A percentile compares a stretch with the other conserved stretches of the same genome.
phyloP scores from a whole-genome alignment of 2,113 vertebrate genomes.

The Scytalopus superciliaris region DNA sequence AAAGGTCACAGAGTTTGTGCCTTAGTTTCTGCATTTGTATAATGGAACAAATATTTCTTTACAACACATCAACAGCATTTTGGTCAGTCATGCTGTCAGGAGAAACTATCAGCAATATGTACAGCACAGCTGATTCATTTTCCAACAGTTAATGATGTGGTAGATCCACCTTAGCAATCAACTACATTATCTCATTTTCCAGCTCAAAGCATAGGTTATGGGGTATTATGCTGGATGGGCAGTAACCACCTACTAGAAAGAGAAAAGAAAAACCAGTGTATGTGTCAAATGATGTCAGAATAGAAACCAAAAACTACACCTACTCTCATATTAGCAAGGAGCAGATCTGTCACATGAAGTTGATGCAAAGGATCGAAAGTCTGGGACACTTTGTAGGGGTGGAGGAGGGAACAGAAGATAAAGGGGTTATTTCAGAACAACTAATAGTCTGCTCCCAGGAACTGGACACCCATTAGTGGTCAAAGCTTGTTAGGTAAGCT shows the following conservation, averaged over 20 bases:
- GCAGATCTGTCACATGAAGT: not conserved
- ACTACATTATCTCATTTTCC: not conserved
- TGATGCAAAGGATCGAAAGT: not conserved
- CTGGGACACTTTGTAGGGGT: fast-evolving
- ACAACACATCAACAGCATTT: not conserved
- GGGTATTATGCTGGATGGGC: fast-evolving
- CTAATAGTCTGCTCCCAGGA: not conserved
- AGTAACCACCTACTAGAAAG: not conserved
- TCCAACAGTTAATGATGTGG: not conserved
- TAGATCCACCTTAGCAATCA: not conserved
- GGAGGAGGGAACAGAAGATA: not conserved
- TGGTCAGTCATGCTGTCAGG: not conserved
- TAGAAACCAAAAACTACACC: not conserved
- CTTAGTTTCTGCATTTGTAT: not conserved
- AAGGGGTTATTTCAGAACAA: not conserved
- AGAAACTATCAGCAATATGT: not conserved
- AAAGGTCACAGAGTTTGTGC: not conserved
- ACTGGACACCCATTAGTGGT: not conserved
- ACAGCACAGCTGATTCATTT: not conserved
- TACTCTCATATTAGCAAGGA: not conserved
- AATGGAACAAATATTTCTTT: not conserved
- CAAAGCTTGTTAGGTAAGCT: not conserved
- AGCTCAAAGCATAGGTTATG: not conserved
- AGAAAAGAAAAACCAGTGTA: not conserved
- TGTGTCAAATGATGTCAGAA: not conserved